These are phyloP conservation scores for Mystacides longicornis DNA, from an alignment of 2,888 invertebrate species.

Conservation along the genomic window DNA sequence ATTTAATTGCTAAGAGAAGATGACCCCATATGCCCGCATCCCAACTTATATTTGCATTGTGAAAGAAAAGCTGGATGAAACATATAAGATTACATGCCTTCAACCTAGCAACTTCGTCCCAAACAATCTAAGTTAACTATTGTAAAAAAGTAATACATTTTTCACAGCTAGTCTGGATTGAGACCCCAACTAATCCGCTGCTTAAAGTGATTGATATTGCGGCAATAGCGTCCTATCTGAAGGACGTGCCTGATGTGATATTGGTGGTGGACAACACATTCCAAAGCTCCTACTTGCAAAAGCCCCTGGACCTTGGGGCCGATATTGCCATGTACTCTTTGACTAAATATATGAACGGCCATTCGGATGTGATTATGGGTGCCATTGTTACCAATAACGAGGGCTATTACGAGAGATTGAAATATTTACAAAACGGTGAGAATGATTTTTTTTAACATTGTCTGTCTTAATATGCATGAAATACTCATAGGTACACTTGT, in stretches of 20 bases:
- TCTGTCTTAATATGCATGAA: background rate
- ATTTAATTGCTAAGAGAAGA: no score
- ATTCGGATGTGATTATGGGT: conserved; percentile 96
- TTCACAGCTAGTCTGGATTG: conserved; percentile 80
- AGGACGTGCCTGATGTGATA: conserved; percentile 48
- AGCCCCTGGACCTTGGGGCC: conserved; percentile 83
- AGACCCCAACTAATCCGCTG: conserved; percentile 93
- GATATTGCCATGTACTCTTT: conserved; percentile 88
- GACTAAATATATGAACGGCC: conserved; percentile 98
- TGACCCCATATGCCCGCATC: no score
- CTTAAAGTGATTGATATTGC: conserved; percentile 85
- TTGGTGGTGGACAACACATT: conserved; percentile 93
- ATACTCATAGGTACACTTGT: background rate
- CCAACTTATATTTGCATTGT: no score
- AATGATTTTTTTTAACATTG: no score
- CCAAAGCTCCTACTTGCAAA: conserved; percentile 83
- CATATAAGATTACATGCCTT: no score
- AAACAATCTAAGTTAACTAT: no score
- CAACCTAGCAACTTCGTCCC: no score
- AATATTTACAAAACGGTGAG: conserved; percentile 87
- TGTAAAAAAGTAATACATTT: conserved; percentile 7
- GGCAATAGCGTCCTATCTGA: conserved; percentile 57
- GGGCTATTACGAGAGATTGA: conserved; percentile 60
- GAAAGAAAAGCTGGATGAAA: no score
- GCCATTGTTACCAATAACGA: conserved; percentile 69